phyloP scores from a whole-genome alignment of 1,140 invertebrate species.

The Battus philenor region DNA sequence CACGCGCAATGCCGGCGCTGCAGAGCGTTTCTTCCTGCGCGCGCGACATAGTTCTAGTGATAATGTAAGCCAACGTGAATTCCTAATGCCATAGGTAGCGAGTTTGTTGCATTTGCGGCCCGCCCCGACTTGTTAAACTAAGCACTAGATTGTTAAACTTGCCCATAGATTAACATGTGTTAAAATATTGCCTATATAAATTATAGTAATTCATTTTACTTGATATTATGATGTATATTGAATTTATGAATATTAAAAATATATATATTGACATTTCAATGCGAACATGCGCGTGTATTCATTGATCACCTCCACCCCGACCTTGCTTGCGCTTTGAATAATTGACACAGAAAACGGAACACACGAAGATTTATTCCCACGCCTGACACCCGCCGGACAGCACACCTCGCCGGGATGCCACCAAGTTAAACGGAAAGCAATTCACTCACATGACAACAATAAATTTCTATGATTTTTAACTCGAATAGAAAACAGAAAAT shows the following conservation, averaged over 20 bases:
- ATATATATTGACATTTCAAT: slow-evolving; percentile 72
- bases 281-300: slow-evolving; percentile 21
- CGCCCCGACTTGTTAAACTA: slow-evolving; percentile 50
- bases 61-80: slow-evolving; percentile 59
- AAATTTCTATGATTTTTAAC: no score
- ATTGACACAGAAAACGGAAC: no score
- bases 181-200: slow-evolving; percentile 75
- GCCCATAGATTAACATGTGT: slow-evolving; percentile 74
- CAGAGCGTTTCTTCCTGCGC: slow-evolving; percentile 53
- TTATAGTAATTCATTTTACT: slow-evolving; percentile 75
- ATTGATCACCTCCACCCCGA: no score
- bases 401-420: no score
- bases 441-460: no score
- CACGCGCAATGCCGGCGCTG: slow-evolving; percentile 54
- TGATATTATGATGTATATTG: slow-evolving; percentile 75
- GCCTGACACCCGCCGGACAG: no score
- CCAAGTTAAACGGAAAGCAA: no score
- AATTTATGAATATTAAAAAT: slow-evolving; percentile 76
- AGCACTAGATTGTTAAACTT: slow-evolving; percentile 73
- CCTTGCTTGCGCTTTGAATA: no score
- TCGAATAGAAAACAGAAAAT: no score
- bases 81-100: slow-evolving; percentile 70
- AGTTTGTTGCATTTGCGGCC: slow-evolving; percentile 43
- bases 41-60: slow-evolving; percentile 35
- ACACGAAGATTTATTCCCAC: no score